Percentiles rank a stretch among this genome's conserved stretches.
Evolutionary conservation across 2,888 invertebrate species (phyloP).

Genomic region (Napeogenes inachia): DNA sequence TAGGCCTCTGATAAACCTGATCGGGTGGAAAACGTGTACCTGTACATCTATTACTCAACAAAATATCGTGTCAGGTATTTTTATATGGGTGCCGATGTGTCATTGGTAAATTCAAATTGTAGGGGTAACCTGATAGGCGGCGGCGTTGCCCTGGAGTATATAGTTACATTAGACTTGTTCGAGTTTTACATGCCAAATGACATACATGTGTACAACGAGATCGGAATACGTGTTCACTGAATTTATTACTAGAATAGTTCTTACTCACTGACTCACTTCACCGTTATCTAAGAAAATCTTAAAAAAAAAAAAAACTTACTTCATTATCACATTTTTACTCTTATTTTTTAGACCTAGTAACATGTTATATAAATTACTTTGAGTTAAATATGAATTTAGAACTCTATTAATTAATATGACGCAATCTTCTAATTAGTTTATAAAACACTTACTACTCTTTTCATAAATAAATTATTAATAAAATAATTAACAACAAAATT

Average conservation of each 20-base stretch:
- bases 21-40: constrained; percentile 58
- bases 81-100: constrained; percentile 63
- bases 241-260: background rate
- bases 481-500: too few relatives aligned
- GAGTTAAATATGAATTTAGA: too few relatives aligned
- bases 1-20: constrained; percentile 51
- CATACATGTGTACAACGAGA: constrained; percentile 17
- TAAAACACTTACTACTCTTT: too few relatives aligned
- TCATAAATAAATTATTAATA: too few relatives aligned
- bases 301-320: background rate
- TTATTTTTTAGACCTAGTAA: too few relatives aligned
- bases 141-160: constrained; percentile 52
- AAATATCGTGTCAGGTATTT: constrained; percentile 64
- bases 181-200: constrained; percentile 33
- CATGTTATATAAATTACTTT: too few relatives aligned
- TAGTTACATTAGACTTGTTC: constrained; percentile 43
- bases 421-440: too few relatives aligned
- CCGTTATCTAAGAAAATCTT: background rate
- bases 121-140: constrained; percentile 58
- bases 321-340: background rate
- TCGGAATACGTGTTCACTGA: constrained; percentile 7
- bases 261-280: background rate
- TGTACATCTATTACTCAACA: constrained; percentile 63
- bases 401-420: too few relatives aligned
- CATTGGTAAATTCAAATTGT: constrained; percentile 63